phyloP scores from a whole-genome alignment of 2,797 vertebrate species.

The Arnoldichthys spilopterus region DNA sequence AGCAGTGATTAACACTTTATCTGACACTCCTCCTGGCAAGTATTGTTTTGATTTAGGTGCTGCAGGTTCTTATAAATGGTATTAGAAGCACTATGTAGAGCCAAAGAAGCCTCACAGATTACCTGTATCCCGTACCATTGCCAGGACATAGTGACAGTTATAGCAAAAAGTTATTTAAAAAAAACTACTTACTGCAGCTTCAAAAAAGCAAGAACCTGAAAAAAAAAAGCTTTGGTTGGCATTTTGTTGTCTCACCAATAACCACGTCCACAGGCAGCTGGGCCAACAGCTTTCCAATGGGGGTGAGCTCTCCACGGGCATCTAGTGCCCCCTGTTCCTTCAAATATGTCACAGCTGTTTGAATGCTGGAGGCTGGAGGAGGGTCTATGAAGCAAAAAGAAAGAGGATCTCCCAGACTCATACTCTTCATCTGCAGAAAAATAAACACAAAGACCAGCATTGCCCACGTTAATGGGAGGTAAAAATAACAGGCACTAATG shows the following conservation, averaged over 20 bases:
- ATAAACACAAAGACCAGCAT: not conserved
- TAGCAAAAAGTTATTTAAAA: no score
- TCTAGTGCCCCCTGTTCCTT: conserved; percentile 90
- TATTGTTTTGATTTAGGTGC: no score
- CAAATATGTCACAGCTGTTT: conserved; percentile 86
- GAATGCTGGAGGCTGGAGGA: conserved; percentile 85
- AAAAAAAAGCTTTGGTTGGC: no score
- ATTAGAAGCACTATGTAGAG: no score
- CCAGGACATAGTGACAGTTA: no score
- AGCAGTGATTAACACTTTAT: no score
- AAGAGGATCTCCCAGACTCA: conserved; percentile 88
- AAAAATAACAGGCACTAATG: not conserved
- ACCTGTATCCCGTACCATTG: no score
- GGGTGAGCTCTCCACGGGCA: conserved; percentile 76
- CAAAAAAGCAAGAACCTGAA: no score
- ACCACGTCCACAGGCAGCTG: conserved; percentile 93
- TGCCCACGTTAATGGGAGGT: not conserved
- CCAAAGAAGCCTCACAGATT: no score
- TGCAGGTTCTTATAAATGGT: no score
- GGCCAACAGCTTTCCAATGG: conserved; percentile 87
- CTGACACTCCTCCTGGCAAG: no score
- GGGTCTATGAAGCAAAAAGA: conserved; percentile 91
- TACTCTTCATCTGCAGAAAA: conserved; percentile 90
- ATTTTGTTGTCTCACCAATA: conserved; percentile 72
- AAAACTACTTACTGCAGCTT: no score